Evolutionary conservation across 1,140 invertebrate species (phyloP).

Genomic region (Anadara kagoshimensis): DNA sequence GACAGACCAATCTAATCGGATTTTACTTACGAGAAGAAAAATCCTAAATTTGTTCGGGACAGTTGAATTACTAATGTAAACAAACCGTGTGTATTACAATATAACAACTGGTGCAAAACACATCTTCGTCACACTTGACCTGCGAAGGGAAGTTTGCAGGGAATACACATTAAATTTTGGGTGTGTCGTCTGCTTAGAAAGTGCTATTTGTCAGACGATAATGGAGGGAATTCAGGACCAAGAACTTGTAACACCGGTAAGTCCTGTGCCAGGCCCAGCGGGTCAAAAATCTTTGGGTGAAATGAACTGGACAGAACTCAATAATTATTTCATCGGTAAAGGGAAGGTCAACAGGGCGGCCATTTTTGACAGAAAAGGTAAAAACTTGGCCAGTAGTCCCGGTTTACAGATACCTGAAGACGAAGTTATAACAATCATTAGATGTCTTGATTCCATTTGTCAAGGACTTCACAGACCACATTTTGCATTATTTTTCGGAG

Average conservation of each 20-base stretch:
- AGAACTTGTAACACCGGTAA: conserved; percentile 1
- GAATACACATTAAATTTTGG: too few relatives aligned
- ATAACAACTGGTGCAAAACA: too few relatives aligned
- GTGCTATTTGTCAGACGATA: too few relatives aligned
- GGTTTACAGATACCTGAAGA: conserved; percentile 30
- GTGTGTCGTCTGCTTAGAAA: too few relatives aligned
- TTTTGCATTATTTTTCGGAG: conserved; percentile 40
- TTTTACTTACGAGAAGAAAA: too few relatives aligned
- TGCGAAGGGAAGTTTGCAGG: too few relatives aligned
- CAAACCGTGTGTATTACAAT: too few relatives aligned
- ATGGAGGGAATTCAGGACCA: too few relatives aligned
- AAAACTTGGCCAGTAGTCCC: conserved; percentile 28
- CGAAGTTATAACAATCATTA: conserved; percentile 32
- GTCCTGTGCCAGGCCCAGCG: conserved; percentile 4
- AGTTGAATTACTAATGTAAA: too few relatives aligned
- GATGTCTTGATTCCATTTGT: conserved; percentile 27
- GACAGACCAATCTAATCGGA: too few relatives aligned
- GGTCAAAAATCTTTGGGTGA: background rate
- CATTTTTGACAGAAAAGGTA: conserved; percentile 38
- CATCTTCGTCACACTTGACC: too few relatives aligned
- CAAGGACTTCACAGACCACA: conserved; percentile 26
- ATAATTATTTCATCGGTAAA: conserved; percentile 33
- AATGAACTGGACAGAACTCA: conserved; percentile 40
- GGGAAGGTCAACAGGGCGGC: conserved; percentile 35
- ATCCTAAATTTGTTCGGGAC: too few relatives aligned